Base-by-base conservation (phyloP, 2,888 invertebrate genomes). In the Nomada flava region DNA sequence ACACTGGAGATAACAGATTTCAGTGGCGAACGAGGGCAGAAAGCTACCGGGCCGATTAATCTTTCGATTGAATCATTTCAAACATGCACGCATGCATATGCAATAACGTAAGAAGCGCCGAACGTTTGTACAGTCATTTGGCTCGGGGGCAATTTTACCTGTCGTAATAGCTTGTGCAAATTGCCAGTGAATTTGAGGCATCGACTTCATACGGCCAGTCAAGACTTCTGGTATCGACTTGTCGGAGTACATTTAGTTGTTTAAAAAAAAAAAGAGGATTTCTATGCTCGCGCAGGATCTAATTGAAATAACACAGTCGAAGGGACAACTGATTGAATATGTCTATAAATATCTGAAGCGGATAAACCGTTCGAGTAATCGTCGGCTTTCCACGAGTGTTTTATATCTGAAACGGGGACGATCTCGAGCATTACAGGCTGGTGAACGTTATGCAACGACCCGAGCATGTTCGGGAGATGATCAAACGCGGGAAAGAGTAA, bases 331-430 rank as follows among this genome's bases (percentile, higher is more conserved):
- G 29, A 4, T 7, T 26, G 52, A 4, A n/a, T 50, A 36, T 15
- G 42, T 64, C 50, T 50, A 15, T 47, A 36, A 36, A 53, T 53
- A 23, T 26, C 42, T 64, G 57, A 65, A 13, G 47, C 26, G 44
- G 44, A 20, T 23, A 47, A 55, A 57, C 42, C 18, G 52, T 52
- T 52, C 29, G 20, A 26, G 10, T 26, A 57, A 13, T n/a, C 23
- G 67, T 13, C 47, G 23, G 47, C 79, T 73, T 65, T 53, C 23
- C 36, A 64, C n/a, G 44, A 72, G 72, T 67, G 55, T 62, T 80
- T 75, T 67, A 73, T 72, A 68, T 11, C 42, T 29, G 80, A 73
- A 80, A 80, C 73, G 80, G 67, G 80, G 79, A 80, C 80, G 80
- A 80, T 80, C 72, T 53, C 80, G 67, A 63, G 60, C 67, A 44